A percentile compares a stretch with the other conserved stretches of the same genome.
phyloP scores from a whole-genome alignment of 2,888 invertebrate genomes.

The Cheilosia urbana region DNA sequence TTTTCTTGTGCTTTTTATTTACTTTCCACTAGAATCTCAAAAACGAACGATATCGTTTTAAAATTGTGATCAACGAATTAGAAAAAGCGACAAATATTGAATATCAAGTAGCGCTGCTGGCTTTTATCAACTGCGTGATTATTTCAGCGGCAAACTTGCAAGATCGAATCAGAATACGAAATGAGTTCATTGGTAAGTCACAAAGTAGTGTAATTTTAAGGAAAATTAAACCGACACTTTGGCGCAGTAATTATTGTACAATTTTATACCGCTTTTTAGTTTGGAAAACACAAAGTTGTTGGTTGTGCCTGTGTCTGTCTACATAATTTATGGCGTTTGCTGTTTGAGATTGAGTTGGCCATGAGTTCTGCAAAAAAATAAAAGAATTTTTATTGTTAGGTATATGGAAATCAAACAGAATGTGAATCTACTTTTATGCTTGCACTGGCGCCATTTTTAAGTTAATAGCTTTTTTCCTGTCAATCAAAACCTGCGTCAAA shows the following conservation, averaged over 20 bases:
- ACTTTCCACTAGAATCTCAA: constrained; percentile 89
- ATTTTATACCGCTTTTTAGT: constrained; percentile 66
- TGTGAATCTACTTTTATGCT: constrained; percentile 8
- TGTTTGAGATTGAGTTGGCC: constrained; percentile 69
- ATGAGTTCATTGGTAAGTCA: constrained; percentile 96
- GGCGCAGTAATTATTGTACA: background rate
- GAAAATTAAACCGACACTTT: constrained; percentile 46
- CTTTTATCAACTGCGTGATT: constrained; percentile 98
- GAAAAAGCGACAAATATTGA: constrained; percentile 90
- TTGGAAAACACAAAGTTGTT: too few species aligned
- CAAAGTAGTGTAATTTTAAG: constrained; percentile 30
- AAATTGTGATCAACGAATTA: constrained; percentile 94
- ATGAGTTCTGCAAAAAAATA: constrained; percentile 77
- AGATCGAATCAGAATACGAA: constrained; percentile 94
- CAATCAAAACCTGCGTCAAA: constrained; percentile 50
- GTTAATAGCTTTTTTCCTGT: constrained; percentile 16
- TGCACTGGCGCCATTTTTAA: constrained; percentile 60
- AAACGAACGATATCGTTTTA: constrained; percentile 94
- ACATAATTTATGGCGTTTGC: too few species aligned
- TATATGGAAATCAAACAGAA: constrained; percentile 14
- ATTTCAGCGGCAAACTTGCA: constrained; percentile 94
- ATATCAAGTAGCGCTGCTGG: constrained; percentile 95
- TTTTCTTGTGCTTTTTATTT: constrained; percentile 22
- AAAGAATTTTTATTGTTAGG: constrained; percentile 75
- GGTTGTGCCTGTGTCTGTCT: too few species aligned